Evolutionary conservation across 2,888 invertebrate species (phyloP), one percentile per base, ranked within the genome.

Genomic region (Drosophila monieri): DNA sequence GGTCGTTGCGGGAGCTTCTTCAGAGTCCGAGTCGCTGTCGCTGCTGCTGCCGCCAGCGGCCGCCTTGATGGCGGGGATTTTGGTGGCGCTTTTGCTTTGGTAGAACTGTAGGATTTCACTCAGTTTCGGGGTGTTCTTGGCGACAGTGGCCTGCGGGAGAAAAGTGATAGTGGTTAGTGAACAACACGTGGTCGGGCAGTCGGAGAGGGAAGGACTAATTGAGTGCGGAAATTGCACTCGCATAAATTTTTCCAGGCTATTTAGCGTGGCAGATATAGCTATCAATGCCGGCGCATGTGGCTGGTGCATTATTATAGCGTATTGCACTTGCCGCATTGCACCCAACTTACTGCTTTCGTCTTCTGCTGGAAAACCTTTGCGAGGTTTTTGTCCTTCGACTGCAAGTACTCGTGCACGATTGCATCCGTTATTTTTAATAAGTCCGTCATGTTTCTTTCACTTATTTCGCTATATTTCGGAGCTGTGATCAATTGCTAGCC

Each of bases 301-400:
- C 44, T 2, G 21, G 52, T 66, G 60, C 53, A 65, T 27, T 18
- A 14, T 14, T 23, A 14, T 25, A 30, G 35, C 30, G 27, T 9
- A 47, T 70, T 61, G 61, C 59, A 35, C 53, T 66, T 55, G 59
- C 59, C 59, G 59, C 68, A 25, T 3, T 44, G 18, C 55, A 30
- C 10, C 6, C 0, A 43, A 51, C 95, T 94, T 93, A 96, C 96
- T 92, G 95, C 94, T 90, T 96, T 95, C 1, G 94, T 93, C 92
- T 95, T 95, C 84, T 94, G 93, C 85, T 94, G 93, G 88, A 95
- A 95, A 52, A 94, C 93, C 81, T 94, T 93, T 0, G 96, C 96
- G 30, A 96, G 86, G 6, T 93, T 92, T 89, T 94, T 94, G 86
- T 95, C 94, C 74, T 93, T 93, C 75, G 93, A 93, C 64, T 92